Evolutionary conservation across 2,113 vertebrate genomes (phyloP).

Genomic region (Corythoichthys haematopterus): DNA sequence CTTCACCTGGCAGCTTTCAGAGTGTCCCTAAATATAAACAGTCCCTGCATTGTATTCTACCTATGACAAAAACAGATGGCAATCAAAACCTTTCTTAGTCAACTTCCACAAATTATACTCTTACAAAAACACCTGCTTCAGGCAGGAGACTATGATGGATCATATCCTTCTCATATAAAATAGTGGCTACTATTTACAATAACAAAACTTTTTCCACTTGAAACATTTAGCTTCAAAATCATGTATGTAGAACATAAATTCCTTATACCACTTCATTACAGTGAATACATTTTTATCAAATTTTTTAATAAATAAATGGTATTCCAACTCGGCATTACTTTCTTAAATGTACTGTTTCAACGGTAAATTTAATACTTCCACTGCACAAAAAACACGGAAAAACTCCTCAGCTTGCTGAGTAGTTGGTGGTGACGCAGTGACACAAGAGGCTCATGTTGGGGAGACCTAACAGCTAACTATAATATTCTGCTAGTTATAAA

Average conservation of each 20-base stretch:
- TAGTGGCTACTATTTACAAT: constrained; percentile 31
- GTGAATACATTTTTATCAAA: too few species aligned
- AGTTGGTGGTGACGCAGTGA: too few species aligned
- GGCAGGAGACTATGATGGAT: constrained; percentile 19
- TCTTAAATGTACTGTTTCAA: too few species aligned
- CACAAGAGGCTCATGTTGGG: too few species aligned
- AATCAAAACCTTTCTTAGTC: constrained; percentile 30
- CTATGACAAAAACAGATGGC: constrained; percentile 4
- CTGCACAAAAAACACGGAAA: too few species aligned
- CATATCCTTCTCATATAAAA: constrained; percentile 32
- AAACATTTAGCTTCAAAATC: constrained; percentile 43
- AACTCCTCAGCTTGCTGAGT: too few species aligned
- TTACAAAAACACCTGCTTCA: constrained; percentile 48
- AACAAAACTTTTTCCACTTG: constrained; percentile 29
- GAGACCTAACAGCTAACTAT: too few species aligned
- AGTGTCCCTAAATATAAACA: constrained; percentile 56
- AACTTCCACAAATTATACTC: constrained; percentile 36
- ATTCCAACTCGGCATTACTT: too few species aligned
- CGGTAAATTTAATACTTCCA: too few species aligned
- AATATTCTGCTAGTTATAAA: too few species aligned
- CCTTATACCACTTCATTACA: too few species aligned
- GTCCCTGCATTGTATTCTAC: constrained; percentile 43
- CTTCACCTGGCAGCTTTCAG: constrained; percentile 39
- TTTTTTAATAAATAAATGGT: too few species aligned
- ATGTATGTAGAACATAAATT: constrained; percentile 16